Conservation (phyloP, 2,113 vertebrate genomes). For the Ageneiosus marmoratus region DNA sequence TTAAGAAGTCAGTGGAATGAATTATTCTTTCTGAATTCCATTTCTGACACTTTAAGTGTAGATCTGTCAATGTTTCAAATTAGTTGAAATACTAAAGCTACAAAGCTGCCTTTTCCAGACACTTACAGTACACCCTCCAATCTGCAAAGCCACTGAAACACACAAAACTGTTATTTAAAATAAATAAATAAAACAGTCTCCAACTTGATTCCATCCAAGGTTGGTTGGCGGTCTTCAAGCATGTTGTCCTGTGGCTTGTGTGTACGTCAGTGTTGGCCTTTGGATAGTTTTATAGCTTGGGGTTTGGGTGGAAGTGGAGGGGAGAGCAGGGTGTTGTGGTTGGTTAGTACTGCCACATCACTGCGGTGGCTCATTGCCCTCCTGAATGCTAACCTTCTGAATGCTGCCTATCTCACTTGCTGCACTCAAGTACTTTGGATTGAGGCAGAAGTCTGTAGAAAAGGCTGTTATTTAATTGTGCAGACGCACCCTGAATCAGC, state of each 20-base stretch:
- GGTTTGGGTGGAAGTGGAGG: conserved; percentile 29
- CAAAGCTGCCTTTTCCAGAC: conserved; percentile 6
- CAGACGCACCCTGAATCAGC: conserved; percentile 39
- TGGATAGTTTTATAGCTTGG: conserved; percentile 31
- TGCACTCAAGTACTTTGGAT: neutral
- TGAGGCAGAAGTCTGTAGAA: neutral
- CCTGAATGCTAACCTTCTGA: conserved; percentile 1
- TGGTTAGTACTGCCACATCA: conserved; percentile 31
- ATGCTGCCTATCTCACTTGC: neutral
- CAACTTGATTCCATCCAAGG: neutral
- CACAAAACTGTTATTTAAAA: conserved; percentile 26
- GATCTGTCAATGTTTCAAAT: neutral
- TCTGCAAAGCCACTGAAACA: conserved; percentile 20
- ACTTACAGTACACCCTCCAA: neutral
- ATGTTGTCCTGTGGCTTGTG: conserved; percentile 32
- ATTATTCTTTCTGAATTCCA: neutral
- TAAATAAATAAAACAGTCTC: neutral
- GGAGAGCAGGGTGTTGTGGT: conserved; percentile 23
- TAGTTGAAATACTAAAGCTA: neutral
- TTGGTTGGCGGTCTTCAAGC: conserved; percentile 9
- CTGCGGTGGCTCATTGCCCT: conserved; percentile 18
- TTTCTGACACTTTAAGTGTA: neutral
- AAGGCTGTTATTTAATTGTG: conserved; percentile 34
- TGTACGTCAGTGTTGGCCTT: conserved; percentile 39
- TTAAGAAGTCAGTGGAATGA: neutral